A percentile compares a stretch with the other conserved stretches of the same genome.
Evolutionary conservation across 2,797 vertebrate genomes (phyloP).

Genomic region (Emydoidea blandingii): DNA sequence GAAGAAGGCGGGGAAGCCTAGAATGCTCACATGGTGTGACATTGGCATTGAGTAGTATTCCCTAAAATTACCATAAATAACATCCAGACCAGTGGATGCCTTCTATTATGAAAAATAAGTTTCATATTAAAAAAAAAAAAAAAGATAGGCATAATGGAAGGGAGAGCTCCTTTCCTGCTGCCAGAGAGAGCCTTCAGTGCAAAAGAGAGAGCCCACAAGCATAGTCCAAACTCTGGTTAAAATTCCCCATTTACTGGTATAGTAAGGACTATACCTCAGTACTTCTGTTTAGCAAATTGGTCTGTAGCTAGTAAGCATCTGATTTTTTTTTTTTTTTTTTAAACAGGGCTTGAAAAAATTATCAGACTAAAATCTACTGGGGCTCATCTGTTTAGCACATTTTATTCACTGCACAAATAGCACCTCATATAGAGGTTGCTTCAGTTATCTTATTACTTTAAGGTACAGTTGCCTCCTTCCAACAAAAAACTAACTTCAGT

Average conservation of each 20-base stretch:
- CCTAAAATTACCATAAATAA: rapidly evolving
- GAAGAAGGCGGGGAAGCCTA: neutral
- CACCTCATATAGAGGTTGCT: rapidly evolving
- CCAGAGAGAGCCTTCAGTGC: too few species aligned
- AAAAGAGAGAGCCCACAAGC: neutral
- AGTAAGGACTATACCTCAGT: neutral
- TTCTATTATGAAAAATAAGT: neutral
- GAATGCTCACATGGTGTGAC: rapidly evolving
- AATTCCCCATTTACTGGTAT: neutral
- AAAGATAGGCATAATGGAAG: neutral
- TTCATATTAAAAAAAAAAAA: neutral
- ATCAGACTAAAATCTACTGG: neutral
- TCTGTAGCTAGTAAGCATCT: neutral
- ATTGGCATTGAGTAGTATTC: neutral
- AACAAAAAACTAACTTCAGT: neutral
- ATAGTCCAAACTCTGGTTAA: neutral
- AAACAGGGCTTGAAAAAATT: too few species aligned
- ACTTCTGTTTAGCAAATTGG: neutral
- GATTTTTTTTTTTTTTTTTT: neutral
- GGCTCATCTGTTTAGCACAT: neutral
- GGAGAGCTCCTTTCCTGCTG: neutral
- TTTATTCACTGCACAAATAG: rapidly evolving
- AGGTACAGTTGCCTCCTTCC: neutral
- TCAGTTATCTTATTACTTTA: neutral
- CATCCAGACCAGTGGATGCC: neutral